Evolutionary conservation across 2,888 invertebrate genomes (phyloP).

Genomic region (Girardia tigrina): DNA sequence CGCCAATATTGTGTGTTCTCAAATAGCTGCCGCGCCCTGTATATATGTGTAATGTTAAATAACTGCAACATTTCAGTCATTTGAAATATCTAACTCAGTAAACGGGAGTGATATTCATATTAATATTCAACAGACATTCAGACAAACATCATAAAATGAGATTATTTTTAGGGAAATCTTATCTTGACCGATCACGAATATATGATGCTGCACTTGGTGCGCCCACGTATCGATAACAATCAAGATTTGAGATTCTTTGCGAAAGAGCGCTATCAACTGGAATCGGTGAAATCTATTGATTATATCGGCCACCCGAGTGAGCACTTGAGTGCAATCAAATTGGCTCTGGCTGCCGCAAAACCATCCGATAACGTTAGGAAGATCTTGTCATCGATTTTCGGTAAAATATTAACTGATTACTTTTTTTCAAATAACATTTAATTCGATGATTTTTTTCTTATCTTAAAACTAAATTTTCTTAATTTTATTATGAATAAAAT

Average conservation of each 20-base stretch:
- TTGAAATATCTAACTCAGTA: too few species aligned
- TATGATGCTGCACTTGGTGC: slow-evolving; percentile 75
- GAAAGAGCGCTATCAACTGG: slow-evolving; percentile 64
- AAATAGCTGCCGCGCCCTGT: too few species aligned
- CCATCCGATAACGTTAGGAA: slow-evolving; percentile 67
- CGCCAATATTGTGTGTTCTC: too few species aligned
- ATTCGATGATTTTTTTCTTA: too few species aligned
- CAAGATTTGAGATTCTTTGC: slow-evolving; percentile 77
- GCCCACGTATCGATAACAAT: slow-evolving; percentile 68
- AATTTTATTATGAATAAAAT: too few species aligned
- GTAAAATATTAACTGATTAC: slow-evolving; percentile 52
- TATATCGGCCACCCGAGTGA: background rate
- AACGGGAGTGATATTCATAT: too few species aligned
- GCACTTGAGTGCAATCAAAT: background rate
- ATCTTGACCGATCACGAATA: slow-evolving; percentile 77
- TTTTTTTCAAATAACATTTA: too few species aligned
- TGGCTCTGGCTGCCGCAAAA: slow-evolving; percentile 57
- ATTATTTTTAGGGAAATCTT: slow-evolving; percentile 86
- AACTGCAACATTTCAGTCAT: too few species aligned
- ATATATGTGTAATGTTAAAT: too few species aligned
- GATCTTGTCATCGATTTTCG: slow-evolving; percentile 64
- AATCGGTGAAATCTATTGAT: slow-evolving; percentile 40
- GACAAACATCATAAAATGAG: too few species aligned
- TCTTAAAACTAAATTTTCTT: too few species aligned
- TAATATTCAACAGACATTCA: too few species aligned